These are phyloP conservation scores for Manis crassicaudata DNA, from an alignment of 2,797 vertebrate genomes.

Conservation along the genomic window DNA sequence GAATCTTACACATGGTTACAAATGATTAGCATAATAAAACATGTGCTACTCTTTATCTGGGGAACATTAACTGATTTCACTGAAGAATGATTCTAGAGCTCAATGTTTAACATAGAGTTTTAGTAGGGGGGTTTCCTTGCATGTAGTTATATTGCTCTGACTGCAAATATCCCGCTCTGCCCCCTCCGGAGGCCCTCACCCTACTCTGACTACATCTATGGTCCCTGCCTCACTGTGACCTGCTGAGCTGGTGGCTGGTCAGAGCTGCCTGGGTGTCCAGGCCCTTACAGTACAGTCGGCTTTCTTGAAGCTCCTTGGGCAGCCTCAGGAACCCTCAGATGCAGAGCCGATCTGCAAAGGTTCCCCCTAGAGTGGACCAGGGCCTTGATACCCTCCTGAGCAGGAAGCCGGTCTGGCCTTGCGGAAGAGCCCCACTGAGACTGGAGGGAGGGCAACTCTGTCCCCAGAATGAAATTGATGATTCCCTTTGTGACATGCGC, in stretches of 20 bases:
- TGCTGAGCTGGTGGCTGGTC: not conserved
- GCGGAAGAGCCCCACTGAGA: not conserved
- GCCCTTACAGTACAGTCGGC: not conserved
- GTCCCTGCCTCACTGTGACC: not conserved
- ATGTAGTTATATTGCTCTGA: too few species aligned
- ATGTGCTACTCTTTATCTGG: too few species aligned
- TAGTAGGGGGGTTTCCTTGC: too few species aligned
- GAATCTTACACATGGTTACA: too few species aligned
- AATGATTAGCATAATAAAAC: too few species aligned
- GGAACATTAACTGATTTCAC: too few species aligned
- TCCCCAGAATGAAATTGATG: not conserved
- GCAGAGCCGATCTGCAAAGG: not conserved
- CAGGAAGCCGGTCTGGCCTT: not conserved
- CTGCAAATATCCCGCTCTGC: too few species aligned
- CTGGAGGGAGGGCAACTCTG: not conserved
- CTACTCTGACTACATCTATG: too few species aligned
- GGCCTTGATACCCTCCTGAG: too few species aligned
- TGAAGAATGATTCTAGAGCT: too few species aligned
- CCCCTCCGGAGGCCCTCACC: too few species aligned
- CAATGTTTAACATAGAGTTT: too few species aligned
- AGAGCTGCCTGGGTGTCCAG: not conserved
- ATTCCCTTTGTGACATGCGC: not conserved
- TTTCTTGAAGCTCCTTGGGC: not conserved
- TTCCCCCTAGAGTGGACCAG: not conserved
- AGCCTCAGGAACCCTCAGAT: not conserved